Evolutionary conservation across 2,888 invertebrate genomes (phyloP), one percentile per base, ranked within the genome.

Genomic region (Drosophila antonietae): DNA sequence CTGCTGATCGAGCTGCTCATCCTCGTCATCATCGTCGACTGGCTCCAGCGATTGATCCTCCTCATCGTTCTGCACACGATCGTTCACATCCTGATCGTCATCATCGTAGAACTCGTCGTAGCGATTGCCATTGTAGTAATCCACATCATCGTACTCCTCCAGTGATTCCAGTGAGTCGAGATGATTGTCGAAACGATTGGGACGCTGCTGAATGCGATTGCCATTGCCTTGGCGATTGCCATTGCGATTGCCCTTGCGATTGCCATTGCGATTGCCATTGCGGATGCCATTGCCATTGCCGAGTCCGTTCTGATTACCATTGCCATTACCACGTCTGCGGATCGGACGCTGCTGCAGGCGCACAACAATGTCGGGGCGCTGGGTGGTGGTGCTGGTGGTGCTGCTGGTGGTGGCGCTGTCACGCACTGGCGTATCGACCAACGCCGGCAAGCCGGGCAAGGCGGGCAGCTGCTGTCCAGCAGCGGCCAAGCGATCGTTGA

Each of bases 321-420:
- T 80, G 18, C 56, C 57, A n/a, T 61, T 73, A n/a, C 41, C 46
- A 2, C 88, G 87, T 3, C 82, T 82, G 3, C 83, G 70, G 3
- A 86, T 78, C 1, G 86, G 78, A 9, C 75, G 58, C 51, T 89
- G 91, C 71, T 91, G 89, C 1, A 92, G 72, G 3, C 85, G 81
- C 9, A 91, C 90, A n/a, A 91, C 80, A 8, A 92, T 80, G 35
- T 91, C 90, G 0, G 92, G 91, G 0, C 84, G 83, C 28, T 66
- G 80, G 12, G 90, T 89, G 39, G 88, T 90, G 14, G 90, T 89
- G 39, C 88, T 90, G 15, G 86, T 69, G 15, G 78, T 78, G 31
- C n/a, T 49, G 47, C 49, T 73, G 2, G 70, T 62, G 9, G 70
- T 59, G 31, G 63, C 63, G 2, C 80, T 41, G 31, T 83, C 86